Conservation (phyloP, 2,797 vertebrate genomes). For the Hapalemur alaotrensis region DNA sequence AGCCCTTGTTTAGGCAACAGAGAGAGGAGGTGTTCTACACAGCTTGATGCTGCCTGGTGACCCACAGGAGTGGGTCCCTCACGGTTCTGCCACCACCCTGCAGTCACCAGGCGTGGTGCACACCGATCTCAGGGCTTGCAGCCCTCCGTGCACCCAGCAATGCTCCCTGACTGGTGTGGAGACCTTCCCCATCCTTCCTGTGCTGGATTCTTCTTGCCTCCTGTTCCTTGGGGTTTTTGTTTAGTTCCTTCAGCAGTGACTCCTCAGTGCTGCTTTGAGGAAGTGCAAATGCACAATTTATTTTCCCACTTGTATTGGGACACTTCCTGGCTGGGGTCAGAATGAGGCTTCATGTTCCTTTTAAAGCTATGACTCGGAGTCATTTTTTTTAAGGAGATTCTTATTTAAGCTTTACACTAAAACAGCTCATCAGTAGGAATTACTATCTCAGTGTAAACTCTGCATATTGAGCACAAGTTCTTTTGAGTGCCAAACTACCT, state of each 20-base stretch:
- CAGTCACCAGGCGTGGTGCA: fast-evolving
- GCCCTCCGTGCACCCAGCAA: fast-evolving
- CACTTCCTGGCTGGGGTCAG: not conserved
- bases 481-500: not conserved
- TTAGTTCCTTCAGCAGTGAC: not conserved
- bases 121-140: fast-evolving
- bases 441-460: not conserved
- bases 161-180: too few relatives aligned
- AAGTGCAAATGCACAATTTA: not conserved
- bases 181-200: not conserved
- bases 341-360: not conserved
- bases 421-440: not conserved
- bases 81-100: fast-evolving
- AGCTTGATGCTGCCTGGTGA: not conserved
- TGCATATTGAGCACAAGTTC: not conserved
- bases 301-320: not conserved
- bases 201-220: not conserved
- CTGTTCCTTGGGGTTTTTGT: not conserved
- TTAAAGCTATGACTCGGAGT: not conserved
- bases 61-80: not conserved
- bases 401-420: not conserved
- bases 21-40: fast-evolving
- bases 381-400: not conserved
- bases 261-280: not conserved
- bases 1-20: constrained; percentile 25